Conservation (phyloP, 2,888 invertebrate species). For the Zygothrica quintamaculata region DNA sequence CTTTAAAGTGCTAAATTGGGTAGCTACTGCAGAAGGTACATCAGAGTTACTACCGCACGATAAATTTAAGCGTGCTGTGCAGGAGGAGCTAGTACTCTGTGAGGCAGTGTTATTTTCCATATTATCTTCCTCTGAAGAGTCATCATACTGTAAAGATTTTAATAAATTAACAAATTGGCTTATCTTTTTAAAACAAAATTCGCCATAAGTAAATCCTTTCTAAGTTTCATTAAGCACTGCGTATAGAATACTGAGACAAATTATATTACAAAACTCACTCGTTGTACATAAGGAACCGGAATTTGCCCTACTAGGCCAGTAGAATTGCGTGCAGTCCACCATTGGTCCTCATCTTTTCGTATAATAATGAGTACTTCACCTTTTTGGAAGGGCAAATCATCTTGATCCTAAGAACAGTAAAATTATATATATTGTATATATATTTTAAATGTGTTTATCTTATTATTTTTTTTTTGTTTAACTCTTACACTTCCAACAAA, state of each 20-base stretch:
- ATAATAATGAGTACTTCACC: slow-evolving; percentile 96
- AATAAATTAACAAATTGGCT: too few relatives aligned
- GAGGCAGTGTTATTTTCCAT: slow-evolving; percentile 71
- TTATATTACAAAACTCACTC: slow-evolving; percentile 87
- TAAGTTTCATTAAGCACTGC: too few relatives aligned
- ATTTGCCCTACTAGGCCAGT: slow-evolving; percentile 95
- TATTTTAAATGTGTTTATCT: not conserved
- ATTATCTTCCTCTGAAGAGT: slow-evolving; percentile 76
- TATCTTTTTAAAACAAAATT: too few relatives aligned
- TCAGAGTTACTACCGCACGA: slow-evolving; percentile 56
- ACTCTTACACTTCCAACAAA: slow-evolving; percentile 94
- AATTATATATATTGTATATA: not conserved
- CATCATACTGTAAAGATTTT: slow-evolving; percentile 82
- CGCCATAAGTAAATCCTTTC: too few relatives aligned
- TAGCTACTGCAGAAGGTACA: slow-evolving; percentile 53
- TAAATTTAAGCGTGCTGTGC: slow-evolving; percentile 63
- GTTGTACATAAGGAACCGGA: slow-evolving; percentile 97
- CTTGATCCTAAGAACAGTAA: slow-evolving; percentile 89
- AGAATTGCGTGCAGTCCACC: slow-evolving; percentile 98
- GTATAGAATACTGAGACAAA: too few relatives aligned
- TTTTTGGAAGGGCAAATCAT: slow-evolving; percentile 97
- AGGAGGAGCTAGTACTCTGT: slow-evolving; percentile 75
- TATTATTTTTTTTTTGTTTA: too few relatives aligned
- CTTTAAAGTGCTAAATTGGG: slow-evolving; percentile 81
- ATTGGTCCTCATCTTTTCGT: slow-evolving; percentile 98